Conservation (phyloP, 2,888 invertebrate genomes). For the Auanema sp. region DNA sequence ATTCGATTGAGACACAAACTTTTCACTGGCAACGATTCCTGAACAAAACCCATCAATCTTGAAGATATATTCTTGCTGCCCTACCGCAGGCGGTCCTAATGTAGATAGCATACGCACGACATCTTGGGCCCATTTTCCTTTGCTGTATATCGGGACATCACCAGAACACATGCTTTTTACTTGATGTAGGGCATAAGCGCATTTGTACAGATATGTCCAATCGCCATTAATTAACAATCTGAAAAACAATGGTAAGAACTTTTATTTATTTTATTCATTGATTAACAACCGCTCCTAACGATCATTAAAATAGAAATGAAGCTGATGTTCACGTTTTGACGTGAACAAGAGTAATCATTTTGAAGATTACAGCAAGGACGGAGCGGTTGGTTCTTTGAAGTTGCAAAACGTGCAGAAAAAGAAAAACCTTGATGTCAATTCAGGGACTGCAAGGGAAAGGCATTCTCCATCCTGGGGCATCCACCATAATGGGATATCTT, state of each 20-base stretch:
- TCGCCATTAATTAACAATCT: slow-evolving; percentile 41
- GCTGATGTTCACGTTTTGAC: not conserved
- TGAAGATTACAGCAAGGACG: too few species aligned
- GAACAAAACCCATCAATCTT: not conserved
- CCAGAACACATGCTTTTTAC: not conserved
- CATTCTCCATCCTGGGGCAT: slow-evolving; percentile 45
- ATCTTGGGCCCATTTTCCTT: slow-evolving; percentile 46
- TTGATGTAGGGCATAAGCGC: slow-evolving; percentile 34
- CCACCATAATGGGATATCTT: slow-evolving; percentile 44
- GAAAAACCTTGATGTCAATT: slow-evolving; percentile 33
- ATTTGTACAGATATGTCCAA: slow-evolving; percentile 42
- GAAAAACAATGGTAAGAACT: not conserved
- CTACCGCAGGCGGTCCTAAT: too few species aligned
- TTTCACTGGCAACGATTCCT: slow-evolving; percentile 3
- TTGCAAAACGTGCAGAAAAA: slow-evolving; percentile 3
- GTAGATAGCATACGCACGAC: slow-evolving; percentile 30
- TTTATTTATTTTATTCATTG: not conserved
- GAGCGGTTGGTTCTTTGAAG: not conserved
- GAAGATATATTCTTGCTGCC: not conserved
- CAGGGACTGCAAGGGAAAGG: slow-evolving; percentile 35
- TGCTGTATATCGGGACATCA: slow-evolving; percentile 20
- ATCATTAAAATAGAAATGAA: not conserved
- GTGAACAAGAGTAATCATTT: too few species aligned
- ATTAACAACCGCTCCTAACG: not conserved
- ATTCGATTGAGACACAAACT: slow-evolving; percentile 16